These are phyloP conservation scores for Drosophila pandora DNA, from an alignment of 1,140 invertebrate species.

Conservation along the genomic window DNA sequence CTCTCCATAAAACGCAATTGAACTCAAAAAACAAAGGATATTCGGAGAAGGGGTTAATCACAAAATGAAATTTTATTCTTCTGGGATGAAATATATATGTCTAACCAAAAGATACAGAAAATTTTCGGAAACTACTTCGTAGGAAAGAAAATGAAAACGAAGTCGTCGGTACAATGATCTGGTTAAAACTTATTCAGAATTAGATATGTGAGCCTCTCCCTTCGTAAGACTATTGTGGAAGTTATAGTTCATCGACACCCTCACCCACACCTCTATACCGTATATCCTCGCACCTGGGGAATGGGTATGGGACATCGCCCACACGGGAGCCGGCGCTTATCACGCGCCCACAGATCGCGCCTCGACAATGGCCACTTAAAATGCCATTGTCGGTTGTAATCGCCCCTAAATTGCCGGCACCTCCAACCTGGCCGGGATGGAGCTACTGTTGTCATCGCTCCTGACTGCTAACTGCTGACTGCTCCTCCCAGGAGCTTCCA, in stretches of 20 bases:
- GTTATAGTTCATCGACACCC: background rate
- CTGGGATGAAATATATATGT: background rate
- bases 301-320: slow-evolving; percentile 42
- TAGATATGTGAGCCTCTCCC: too few relatives aligned
- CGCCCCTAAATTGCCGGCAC: slow-evolving; percentile 75
- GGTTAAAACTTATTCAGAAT: too few relatives aligned
- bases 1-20: slow-evolving; percentile 21
- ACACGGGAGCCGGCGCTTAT: slow-evolving; percentile 65
- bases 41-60: background rate
- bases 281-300: background rate
- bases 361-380: slow-evolving; percentile 81
- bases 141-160: background rate
- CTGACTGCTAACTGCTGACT: background rate
- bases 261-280: background rate
- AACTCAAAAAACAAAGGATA: background rate
- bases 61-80: background rate
- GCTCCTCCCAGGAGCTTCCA: slow-evolving; percentile 48
- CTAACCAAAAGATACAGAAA: background rate
- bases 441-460: slow-evolving; percentile 64
- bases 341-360: slow-evolving; percentile 58
- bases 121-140: background rate
- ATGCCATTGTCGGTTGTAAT: slow-evolving; percentile 78
- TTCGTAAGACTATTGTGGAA: background rate
- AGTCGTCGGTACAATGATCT: background rate
- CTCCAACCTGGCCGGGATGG: slow-evolving; percentile 15